These are phyloP conservation scores for Carcharodon carcharias DNA, from an alignment of 2,797 vertebrate genomes.

Conservation along the genomic window DNA sequence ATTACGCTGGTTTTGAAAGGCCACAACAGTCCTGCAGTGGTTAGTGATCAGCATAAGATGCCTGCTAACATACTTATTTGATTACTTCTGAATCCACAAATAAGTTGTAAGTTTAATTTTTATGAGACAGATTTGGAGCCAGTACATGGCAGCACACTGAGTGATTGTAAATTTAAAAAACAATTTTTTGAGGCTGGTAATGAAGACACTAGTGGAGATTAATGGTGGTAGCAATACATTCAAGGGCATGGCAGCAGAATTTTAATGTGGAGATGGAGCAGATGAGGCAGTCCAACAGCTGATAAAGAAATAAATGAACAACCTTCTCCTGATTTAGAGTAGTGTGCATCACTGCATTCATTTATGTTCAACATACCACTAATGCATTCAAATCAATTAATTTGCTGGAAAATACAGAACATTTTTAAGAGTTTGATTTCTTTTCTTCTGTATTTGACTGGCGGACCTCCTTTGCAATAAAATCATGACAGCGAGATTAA, in stretches of 20 bases:
- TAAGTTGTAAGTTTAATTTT: slow-evolving; percentile 34
- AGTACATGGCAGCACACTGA: neutral
- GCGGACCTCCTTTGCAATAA: neutral
- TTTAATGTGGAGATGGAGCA: slow-evolving; percentile 44
- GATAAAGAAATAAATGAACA: slow-evolving; percentile 41
- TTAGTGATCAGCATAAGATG: neutral
- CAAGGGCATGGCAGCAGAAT: slow-evolving; percentile 42
- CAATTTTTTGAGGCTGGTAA: slow-evolving; percentile 39
- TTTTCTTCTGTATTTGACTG: slow-evolving; percentile 18
- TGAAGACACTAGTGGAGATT: slow-evolving; percentile 45
- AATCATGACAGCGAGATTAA: neutral
- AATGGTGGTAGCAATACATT: slow-evolving; percentile 45
- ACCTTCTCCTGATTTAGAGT: slow-evolving; percentile 43
- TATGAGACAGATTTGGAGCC: slow-evolving; percentile 22
- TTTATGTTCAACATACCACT: slow-evolving; percentile 40
- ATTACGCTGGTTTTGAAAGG: neutral
- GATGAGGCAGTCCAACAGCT: slow-evolving; percentile 38
- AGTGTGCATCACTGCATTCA: slow-evolving; percentile 42
- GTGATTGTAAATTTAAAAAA: slow-evolving; percentile 28
- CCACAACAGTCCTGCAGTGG: neutral
- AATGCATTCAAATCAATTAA: slow-evolving; percentile 43
- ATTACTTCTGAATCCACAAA: neutral
- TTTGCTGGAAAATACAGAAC: slow-evolving; percentile 38
- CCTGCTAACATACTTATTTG: neutral
- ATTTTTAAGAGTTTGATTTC: neutral